Evolutionary conservation across 2,888 invertebrate species (phyloP), one percentile per base, ranked within the genome.

Genomic region (Nomada hirtipes): DNA sequence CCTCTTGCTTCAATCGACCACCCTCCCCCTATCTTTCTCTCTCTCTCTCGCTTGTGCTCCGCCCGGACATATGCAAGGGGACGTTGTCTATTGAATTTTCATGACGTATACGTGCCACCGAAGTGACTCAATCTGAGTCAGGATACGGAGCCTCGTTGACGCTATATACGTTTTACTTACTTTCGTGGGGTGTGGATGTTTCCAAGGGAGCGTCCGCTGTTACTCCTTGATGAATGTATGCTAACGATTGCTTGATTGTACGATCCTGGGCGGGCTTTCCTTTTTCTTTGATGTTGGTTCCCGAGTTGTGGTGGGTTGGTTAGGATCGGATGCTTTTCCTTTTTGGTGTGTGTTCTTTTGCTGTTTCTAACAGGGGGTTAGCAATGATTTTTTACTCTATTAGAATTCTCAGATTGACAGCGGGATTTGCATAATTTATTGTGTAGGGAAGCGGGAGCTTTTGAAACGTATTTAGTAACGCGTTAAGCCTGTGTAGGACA

Each of bases 31-130:
- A 47, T 44, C 44, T 65, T 53, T 52, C 13, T n/a, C 52, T 53
- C 26, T 53, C 26, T 47, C 55, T 73, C 69, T 60, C 29, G 29
- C 29, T 11, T 26, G 10, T n/a, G 13, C 42, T 23, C 63, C 60
- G 29, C 36, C 55, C 63, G 70, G 84, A 75, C 86, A 86, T 87
- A 87, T 86, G 87, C 87, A 84, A 76, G 81, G 87, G 72, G 78
- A 76, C 74, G 74, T 74, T 82, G 86, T 90, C 89, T 87, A 90
- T 90, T 91, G 90, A 91, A 91, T 91, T 91, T 90, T 89, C 88
- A 88, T 87, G 86, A 85, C 86, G 82, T 76, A 83, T 83, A 80
- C 82, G 84, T 79, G 83, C 82, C 85, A 83, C 83, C 85, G 85
- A 83, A 69, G 85, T 87, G 85, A 89, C 90, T 90, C 89, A 89